These are phyloP conservation scores for Colletes gigas DNA, from an alignment of 1,140 invertebrate genomes.

Conservation along the genomic window DNA sequence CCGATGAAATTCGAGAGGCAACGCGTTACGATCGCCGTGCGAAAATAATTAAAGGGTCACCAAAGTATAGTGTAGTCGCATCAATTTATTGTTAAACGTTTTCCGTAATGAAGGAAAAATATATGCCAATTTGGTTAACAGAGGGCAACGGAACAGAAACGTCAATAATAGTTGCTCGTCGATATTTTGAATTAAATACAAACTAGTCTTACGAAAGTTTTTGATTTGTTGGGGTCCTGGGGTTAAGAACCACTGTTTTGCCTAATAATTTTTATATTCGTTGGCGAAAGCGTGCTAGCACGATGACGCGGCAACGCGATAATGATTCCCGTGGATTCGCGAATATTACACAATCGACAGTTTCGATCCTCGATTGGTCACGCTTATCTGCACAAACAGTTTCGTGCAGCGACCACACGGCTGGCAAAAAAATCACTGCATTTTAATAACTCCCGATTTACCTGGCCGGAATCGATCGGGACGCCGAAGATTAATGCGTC, in stretches of 20 bases:
- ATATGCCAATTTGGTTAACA: too few relatives aligned
- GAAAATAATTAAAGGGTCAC: not conserved
- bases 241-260: too few relatives aligned
- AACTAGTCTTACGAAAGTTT: too few relatives aligned
- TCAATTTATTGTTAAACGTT: too few relatives aligned
- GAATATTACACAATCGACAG: conserved; percentile 27
- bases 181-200: too few relatives aligned
- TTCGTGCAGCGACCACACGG: not conserved
- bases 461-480: conserved; percentile 29
- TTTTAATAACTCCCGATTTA: conserved; percentile 52
- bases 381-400: conserved; percentile 15
- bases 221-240: too few relatives aligned
- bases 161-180: too few relatives aligned
- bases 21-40: not conserved
- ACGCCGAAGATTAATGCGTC: conserved; percentile 44
- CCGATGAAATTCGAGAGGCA: not conserved
- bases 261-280: too few relatives aligned
- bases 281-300: not conserved
- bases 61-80: too few relatives aligned
- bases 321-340: conserved; percentile 34
- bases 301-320: conserved; percentile 12
- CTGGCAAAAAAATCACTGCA: conserved; percentile 30
- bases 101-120: too few relatives aligned
- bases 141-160: too few relatives aligned
- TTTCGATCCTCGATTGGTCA: conserved; percentile 16